Evolutionary conservation across 2,113 vertebrate genomes (phyloP).

Genomic region (Apteryx owenii): DNA sequence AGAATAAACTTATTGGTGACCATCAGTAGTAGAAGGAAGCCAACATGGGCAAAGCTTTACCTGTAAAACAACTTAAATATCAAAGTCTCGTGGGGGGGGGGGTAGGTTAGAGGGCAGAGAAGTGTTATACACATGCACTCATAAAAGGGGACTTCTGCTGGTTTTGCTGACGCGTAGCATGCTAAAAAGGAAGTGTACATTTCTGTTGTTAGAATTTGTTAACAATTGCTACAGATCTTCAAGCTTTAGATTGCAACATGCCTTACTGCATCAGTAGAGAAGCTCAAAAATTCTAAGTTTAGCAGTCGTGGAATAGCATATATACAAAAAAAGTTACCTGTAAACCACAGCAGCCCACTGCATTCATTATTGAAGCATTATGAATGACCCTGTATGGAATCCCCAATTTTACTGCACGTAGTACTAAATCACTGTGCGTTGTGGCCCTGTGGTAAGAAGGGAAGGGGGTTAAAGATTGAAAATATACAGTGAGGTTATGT

Average conservation of each 20-base stretch:
- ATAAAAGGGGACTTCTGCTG: neutral
- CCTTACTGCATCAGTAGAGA: neutral
- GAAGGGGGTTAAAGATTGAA: neutral
- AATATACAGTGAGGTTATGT: neutral
- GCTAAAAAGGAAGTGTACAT: neutral
- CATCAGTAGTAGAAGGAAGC: neutral
- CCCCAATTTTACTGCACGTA: slow-evolving; percentile 89
- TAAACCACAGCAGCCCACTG: slow-evolving; percentile 95
- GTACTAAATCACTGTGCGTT: slow-evolving; percentile 94
- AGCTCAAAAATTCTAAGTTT: neutral
- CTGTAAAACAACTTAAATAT: neutral
- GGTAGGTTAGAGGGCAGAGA: neutral
- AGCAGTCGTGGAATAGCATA: neutral
- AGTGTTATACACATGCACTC: neutral
- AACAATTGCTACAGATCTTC: neutral
- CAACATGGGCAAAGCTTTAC: neutral
- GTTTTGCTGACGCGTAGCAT: neutral
- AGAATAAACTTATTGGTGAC: neutral
- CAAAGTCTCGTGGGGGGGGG: neutral
- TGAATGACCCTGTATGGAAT: slow-evolving; percentile 92
- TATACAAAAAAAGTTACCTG: slow-evolving; percentile 81
- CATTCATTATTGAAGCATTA: slow-evolving; percentile 96
- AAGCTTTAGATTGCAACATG: neutral
- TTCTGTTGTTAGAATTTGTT: too few species aligned
- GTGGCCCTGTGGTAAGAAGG: slow-evolving; percentile 85